phyloP scores from a whole-genome alignment of 2,113 vertebrate species.

The Carollia perspicillata region DNA sequence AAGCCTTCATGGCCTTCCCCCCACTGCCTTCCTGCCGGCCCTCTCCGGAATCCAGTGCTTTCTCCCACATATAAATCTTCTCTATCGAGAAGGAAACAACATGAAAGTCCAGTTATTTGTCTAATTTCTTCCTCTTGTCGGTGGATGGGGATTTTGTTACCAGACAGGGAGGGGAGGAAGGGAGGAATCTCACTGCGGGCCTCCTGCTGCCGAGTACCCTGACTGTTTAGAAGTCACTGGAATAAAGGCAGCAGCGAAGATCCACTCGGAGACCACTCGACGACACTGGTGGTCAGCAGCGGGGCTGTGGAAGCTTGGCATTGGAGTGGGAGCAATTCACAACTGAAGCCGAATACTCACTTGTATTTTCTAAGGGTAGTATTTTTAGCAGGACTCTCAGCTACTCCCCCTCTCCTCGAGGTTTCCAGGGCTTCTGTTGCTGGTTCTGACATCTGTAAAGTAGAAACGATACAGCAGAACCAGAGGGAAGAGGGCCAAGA shows the following conservation, averaged over 20 bases:
- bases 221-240: not conserved
- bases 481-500: not conserved
- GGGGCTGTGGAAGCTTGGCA: not conserved
- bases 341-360: not conserved
- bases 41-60: not conserved
- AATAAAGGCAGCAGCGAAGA: not conserved
- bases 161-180: not conserved
- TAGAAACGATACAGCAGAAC: not conserved
- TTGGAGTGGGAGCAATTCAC: not conserved
- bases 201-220: not conserved
- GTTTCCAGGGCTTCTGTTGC: not conserved
- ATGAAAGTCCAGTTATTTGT: not conserved
- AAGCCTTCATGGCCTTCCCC: not conserved
- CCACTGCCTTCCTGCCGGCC: not conserved
- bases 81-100: not conserved
- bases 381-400: not conserved
- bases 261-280: accelerated
- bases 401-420: not conserved
- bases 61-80: not conserved
- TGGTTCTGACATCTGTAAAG: not conserved
- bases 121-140: not conserved
- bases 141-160: not conserved
- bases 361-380: not conserved
- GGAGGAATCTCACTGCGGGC: not conserved
- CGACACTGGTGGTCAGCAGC: too few species aligned